Conservation (phyloP, 2,797 vertebrate species). For the Artibeus jamaicensis region DNA sequence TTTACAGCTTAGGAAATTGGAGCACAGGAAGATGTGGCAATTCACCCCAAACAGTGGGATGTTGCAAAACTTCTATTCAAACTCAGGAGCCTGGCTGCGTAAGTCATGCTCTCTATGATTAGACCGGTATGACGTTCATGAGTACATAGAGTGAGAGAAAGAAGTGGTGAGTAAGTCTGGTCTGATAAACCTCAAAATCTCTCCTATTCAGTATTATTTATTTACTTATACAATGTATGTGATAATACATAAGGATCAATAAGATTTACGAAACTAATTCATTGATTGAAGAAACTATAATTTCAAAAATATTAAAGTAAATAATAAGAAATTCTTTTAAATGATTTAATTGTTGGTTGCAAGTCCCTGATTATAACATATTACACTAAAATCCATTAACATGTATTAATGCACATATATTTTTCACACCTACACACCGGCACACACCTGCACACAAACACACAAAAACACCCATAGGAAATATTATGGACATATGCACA, state of each 20-base stretch:
- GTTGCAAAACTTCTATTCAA: background rate
- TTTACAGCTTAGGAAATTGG: background rate
- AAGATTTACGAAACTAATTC: background rate
- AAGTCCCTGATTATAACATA: background rate
- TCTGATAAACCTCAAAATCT: background rate
- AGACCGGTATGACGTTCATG: background rate
- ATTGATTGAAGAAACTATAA: background rate
- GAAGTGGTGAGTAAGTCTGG: background rate
- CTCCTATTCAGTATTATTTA: background rate
- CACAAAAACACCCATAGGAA: background rate
- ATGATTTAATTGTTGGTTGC: background rate
- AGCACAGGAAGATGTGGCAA: background rate
- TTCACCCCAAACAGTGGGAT: background rate
- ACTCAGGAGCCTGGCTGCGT: background rate
- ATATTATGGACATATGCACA: background rate
- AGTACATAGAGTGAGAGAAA: background rate
- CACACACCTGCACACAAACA: background rate
- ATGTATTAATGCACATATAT: background rate
- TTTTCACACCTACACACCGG: background rate
- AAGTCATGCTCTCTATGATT: background rate
- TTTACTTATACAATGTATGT: background rate
- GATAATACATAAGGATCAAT: background rate
- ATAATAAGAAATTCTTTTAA: background rate
- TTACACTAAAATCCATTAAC: background rate
- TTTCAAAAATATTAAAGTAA: background rate